Evolutionary conservation across 2,888 invertebrate genomes (phyloP).

Genomic region (Gnatocerus cornutus): DNA sequence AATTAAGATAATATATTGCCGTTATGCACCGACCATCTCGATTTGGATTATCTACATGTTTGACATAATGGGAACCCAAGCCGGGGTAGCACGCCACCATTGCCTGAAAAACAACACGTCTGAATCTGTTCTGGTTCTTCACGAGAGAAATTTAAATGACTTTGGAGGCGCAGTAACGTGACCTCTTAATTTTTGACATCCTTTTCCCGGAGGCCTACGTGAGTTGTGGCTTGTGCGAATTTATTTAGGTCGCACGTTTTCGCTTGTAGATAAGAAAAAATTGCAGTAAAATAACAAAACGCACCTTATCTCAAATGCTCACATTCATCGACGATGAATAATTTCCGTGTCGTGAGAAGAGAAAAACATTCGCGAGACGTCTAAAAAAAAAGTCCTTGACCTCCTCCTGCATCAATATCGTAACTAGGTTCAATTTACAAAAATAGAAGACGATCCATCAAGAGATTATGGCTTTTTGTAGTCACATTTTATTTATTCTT

Average conservation of each 20-base stretch:
- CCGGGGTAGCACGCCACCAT: constrained; percentile 99
- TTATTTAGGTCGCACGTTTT: constrained; percentile 26
- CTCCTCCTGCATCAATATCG: too few species aligned
- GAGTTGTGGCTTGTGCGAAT: constrained; percentile 29
- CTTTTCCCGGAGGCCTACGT: constrained; percentile 30
- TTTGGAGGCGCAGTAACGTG: background rate
- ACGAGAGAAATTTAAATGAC: background rate
- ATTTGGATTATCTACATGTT: constrained; percentile 98
- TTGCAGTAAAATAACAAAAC: constrained; percentile 5
- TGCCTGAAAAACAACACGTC: constrained; percentile 77
- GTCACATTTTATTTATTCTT: too few species aligned
- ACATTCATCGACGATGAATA: too few species aligned
- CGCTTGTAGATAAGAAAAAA: constrained; percentile 24
- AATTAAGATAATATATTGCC: constrained; percentile 97
- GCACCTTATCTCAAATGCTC: background rate
- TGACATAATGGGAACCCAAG: constrained; percentile 93
- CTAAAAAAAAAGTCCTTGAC: too few species aligned
- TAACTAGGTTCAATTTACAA: too few species aligned
- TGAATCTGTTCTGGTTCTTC: background rate
- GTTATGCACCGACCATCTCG: constrained; percentile 97
- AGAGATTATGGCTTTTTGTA: too few species aligned
- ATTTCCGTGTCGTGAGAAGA: too few species aligned
- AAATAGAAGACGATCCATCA: too few species aligned
- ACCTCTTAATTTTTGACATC: constrained; percentile 7
- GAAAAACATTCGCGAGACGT: too few species aligned